A percentile compares a stretch with the other conserved stretches of the same genome.
Conservation (phyloP, 1,140 invertebrate species). For the Bombus haemorrhoidalis region DNA sequence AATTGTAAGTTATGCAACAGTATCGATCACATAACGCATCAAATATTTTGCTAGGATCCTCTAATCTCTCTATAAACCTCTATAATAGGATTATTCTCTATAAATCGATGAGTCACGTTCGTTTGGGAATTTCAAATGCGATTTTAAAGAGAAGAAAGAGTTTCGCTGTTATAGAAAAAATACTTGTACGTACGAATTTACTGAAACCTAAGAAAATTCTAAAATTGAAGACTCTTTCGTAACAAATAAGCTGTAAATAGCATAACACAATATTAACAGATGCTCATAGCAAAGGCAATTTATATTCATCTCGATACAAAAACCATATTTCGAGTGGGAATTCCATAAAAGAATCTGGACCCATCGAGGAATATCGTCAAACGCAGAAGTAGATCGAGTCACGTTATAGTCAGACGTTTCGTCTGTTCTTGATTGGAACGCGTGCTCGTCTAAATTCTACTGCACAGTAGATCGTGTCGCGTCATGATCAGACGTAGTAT, state of each 20-base stretch:
- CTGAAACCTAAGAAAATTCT: not conserved
- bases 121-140: not conserved
- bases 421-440: not conserved
- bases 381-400: conserved; percentile 8
- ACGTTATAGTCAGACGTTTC: not conserved
- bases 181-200: no score
- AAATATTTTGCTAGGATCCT: no score
- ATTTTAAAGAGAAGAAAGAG: no score
- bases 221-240: not conserved
- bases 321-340: not conserved
- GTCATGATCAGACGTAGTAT: not conserved
- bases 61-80: no score
- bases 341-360: no score
- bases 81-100: not conserved
- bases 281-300: not conserved
- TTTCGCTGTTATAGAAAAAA: no score
- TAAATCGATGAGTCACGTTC: not conserved
- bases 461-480: not conserved
- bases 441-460: not conserved
- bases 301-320: not conserved
- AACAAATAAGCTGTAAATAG: not conserved
- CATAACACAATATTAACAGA: not conserved
- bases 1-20: not conserved
- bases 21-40: no score
- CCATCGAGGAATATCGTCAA: not conserved